phyloP scores from a whole-genome alignment of 2,113 vertebrate species.

The Amphiprion ocellaris region DNA sequence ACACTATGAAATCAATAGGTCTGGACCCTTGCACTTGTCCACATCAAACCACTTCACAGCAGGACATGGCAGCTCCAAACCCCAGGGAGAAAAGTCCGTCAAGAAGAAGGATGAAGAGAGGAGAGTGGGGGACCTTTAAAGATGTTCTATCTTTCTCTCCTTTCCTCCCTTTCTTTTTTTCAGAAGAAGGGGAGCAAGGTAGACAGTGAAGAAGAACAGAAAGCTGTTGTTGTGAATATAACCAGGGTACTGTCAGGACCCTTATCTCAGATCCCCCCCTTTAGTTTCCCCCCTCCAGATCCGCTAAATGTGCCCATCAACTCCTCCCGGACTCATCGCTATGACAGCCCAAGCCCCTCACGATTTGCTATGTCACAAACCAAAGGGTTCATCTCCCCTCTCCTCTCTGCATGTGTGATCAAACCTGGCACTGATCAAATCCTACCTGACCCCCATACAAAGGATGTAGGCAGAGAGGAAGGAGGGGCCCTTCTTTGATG shows the following conservation, averaged over 20 bases:
- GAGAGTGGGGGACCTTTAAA: constrained; percentile 50
- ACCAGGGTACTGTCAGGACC: constrained; percentile 70
- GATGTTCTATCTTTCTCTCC: constrained; percentile 38
- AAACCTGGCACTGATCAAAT: constrained; percentile 85
- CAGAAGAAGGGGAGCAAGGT: constrained; percentile 15
- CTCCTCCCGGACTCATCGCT: constrained; percentile 68
- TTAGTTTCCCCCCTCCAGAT: constrained; percentile 69
- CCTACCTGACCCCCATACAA: constrained; percentile 78
- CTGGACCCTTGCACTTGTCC: constrained; percentile 53
- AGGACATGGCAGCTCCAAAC: constrained; percentile 58
- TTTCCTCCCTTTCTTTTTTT: constrained; percentile 20
- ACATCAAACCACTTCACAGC: constrained; percentile 61
- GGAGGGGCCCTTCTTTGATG: constrained; percentile 77
- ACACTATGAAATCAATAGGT: constrained; percentile 63
- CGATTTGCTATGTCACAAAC: constrained; percentile 76
- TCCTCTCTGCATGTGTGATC: constrained; percentile 78
- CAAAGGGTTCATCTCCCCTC: constrained; percentile 73
- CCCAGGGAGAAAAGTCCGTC: constrained; percentile 57
- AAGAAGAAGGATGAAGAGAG: constrained; percentile 46
- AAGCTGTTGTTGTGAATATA: constrained; percentile 54
- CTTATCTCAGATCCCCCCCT: constrained; percentile 68
- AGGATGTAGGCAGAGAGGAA: constrained; percentile 62
- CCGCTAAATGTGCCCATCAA: constrained; percentile 72
- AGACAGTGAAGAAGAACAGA: constrained; percentile 44
- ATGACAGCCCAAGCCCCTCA: constrained; percentile 75